Conservation (phyloP, 2,797 vertebrate genomes). For the Lagorchestes hirsutus region DNA sequence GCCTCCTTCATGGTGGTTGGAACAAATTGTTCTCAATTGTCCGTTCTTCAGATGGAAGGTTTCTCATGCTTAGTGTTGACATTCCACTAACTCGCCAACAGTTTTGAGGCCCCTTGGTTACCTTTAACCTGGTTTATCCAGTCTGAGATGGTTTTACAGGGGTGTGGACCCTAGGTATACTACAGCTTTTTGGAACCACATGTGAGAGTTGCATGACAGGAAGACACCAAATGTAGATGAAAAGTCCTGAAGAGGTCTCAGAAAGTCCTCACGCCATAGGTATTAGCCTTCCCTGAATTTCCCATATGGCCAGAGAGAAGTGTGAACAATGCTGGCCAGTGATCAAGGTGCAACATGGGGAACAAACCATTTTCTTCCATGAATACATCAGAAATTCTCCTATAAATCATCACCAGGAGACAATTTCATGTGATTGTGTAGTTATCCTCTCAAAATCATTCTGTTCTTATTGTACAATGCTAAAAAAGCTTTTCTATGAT, state of each 20-base stretch:
- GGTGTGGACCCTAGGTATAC: not conserved
- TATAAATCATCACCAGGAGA: slow-evolving; percentile 86
- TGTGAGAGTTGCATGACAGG: not conserved
- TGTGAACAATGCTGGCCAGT: not conserved
- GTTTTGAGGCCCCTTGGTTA: not conserved
- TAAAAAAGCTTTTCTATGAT: slow-evolving; percentile 93
- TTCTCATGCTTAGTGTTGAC: not conserved
- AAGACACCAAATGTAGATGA: not conserved
- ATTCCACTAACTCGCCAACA: not conserved
- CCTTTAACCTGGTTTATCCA: not conserved
- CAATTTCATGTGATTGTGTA: slow-evolving; percentile 93
- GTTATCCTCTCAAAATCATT: slow-evolving; percentile 98
- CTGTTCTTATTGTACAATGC: slow-evolving; percentile 95
- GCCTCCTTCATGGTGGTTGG: not conserved
- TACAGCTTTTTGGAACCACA: not conserved
- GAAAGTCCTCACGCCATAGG: not conserved
- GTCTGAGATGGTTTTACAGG: not conserved
- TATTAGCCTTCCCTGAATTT: not conserved
- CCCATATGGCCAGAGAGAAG: not conserved
- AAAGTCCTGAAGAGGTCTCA: not conserved
- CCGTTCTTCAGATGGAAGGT: not conserved
- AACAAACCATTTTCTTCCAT: not conserved
- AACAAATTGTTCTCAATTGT: not conserved
- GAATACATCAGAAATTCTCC: not conserved
- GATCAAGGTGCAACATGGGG: not conserved